Evolutionary conservation across 2,888 invertebrate genomes (phyloP), one percentile per base, ranked within the genome.

Genomic region (Mythimna vitellina): DNA sequence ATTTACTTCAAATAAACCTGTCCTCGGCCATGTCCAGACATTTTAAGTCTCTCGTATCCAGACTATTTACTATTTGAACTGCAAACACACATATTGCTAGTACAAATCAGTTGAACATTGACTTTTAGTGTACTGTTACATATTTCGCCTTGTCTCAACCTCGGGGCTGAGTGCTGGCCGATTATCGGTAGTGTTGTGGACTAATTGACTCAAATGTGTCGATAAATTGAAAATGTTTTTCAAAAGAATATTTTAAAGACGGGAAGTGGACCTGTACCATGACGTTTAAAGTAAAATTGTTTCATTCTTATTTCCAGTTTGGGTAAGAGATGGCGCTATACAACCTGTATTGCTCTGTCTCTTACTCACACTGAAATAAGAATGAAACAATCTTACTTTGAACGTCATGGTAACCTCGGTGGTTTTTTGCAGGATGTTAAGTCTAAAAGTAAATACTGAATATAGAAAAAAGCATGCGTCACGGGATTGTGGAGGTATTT

Each of bases 121-220:
- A 69, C 17, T 70, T 71, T 67, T 42, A 70, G 79, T 77, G 46
- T 84, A 69, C 35, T 61, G 74, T 86, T 77, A 73, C 76, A 75
- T 74, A 73, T 77, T 77, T 85, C 57, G 82, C 86, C 82, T 86
- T 87, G 87, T 67, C 56, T 70, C 80, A 88, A 84, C 89, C 90
- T 91, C 87, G 89, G 32, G 74, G 57, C 76, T 86, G 86, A 92
- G 90, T 89, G 87, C 82, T 85, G 76, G 68, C 51, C 66, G 70
- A 63, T 72, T 68, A 67, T 46, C 73, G 8, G 9, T 84, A 86
- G 83, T 70, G 84, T 66, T 73, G 84, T 38, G 66, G 20, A 17
- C 46, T 17, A 17, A 17, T 46, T 17, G 46, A 46, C 29, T 46
- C 9, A 1, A 6, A 17, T 25, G 1, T 57, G 25, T 78, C 82